A percentile compares a stretch with the other conserved stretches of the same genome.
Conservation (phyloP, 2,888 invertebrate species). For the Limenitis arthemis region DNA sequence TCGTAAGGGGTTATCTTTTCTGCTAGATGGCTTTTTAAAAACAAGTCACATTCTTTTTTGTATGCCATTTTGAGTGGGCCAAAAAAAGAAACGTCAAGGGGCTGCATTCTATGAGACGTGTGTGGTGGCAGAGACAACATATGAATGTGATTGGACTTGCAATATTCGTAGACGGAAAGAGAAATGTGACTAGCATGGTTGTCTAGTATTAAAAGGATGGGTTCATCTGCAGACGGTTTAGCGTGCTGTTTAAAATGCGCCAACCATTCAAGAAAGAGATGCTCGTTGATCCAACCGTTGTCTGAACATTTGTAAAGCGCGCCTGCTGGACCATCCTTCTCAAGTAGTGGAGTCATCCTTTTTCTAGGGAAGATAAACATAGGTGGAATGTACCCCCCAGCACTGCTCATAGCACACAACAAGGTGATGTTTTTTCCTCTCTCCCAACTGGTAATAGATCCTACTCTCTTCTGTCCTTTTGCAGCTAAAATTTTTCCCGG, state of each 20-base stretch:
- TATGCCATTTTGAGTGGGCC: constrained; percentile 26
- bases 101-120: constrained; percentile 27
- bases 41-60: constrained; percentile 32
- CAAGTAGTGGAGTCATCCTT: constrained; percentile 39
- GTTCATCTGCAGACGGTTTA: constrained; percentile 24
- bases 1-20: constrained; percentile 33
- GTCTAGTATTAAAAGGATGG: constrained; percentile 25
- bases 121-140: constrained; percentile 28
- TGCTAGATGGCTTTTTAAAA: constrained; percentile 28
- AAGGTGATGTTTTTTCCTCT: constrained; percentile 44
- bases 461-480: constrained; percentile 45
- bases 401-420: constrained; percentile 45
- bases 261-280: constrained; percentile 30
- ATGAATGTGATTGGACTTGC: constrained; percentile 24
- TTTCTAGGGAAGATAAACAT: constrained; percentile 55
- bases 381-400: constrained; percentile 43
- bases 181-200: constrained; percentile 26
- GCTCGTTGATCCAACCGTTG: constrained; percentile 32
- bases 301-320: constrained; percentile 35
- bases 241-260: constrained; percentile 25
- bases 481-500: constrained; percentile 41
- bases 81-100: constrained; percentile 25
- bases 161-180: constrained; percentile 28
- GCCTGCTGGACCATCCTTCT: constrained; percentile 43
- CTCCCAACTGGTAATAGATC: constrained; percentile 44